phyloP scores from a whole-genome alignment of 2,113 vertebrate species.

The Oryzias melastigma region DNA sequence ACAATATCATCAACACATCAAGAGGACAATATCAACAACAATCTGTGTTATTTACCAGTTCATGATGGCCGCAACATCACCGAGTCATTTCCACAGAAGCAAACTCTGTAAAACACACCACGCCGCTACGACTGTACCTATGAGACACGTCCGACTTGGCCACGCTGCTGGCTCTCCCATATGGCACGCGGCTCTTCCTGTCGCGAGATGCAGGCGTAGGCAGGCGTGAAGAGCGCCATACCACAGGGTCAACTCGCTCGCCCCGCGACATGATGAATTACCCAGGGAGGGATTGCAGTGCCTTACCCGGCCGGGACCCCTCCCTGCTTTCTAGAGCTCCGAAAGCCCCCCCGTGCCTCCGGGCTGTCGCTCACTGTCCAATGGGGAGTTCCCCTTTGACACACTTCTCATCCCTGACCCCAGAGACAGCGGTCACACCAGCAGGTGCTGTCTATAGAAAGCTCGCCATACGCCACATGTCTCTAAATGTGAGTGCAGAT shows the following conservation, averaged over 20 bases:
- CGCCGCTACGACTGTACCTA: slow-evolving; percentile 60
- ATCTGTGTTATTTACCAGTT: slow-evolving; percentile 49
- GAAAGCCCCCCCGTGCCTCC: slow-evolving; percentile 52
- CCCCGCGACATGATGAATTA: slow-evolving; percentile 68
- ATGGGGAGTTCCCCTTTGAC: slow-evolving; percentile 46
- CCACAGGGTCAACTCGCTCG: slow-evolving; percentile 56
- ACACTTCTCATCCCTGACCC: slow-evolving; percentile 35
- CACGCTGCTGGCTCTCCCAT: slow-evolving; percentile 42
- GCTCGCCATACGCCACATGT: slow-evolving; percentile 40
- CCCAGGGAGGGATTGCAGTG: slow-evolving; percentile 53
- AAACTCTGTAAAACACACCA: slow-evolving; percentile 4
- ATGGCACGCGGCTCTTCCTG: slow-evolving; percentile 68
- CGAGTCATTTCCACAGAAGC: slow-evolving; percentile 5
- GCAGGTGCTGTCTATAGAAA: slow-evolving; percentile 76
- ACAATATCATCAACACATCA: too few relatives aligned
- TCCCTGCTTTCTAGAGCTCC: slow-evolving; percentile 50
- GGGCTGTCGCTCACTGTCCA: slow-evolving; percentile 39
- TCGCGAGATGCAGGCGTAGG: slow-evolving; percentile 65
- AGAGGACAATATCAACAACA: background rate
- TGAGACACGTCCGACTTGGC: slow-evolving; percentile 53
- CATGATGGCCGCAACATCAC: slow-evolving; percentile 37
- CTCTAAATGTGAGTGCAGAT: slow-evolving; percentile 4
- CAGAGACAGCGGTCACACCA: slow-evolving; percentile 42
- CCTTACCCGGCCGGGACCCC: slow-evolving; percentile 28
- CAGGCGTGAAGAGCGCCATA: slow-evolving; percentile 62